phyloP scores from a whole-genome alignment of 2,888 invertebrate genomes.

The Stenolophus ochropezus region DNA sequence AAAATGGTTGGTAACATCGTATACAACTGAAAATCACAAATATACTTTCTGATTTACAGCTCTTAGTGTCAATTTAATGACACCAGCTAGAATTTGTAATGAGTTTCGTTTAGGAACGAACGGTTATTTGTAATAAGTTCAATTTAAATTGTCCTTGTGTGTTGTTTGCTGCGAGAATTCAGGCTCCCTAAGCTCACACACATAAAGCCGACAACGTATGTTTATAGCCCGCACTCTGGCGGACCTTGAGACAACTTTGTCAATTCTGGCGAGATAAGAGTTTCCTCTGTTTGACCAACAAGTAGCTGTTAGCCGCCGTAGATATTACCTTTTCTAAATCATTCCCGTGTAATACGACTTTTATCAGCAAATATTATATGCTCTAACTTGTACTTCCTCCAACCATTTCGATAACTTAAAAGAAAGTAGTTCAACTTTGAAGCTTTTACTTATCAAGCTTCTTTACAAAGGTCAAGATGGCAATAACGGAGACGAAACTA shows the following conservation, averaged over 20 bases:
- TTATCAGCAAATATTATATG: slow-evolving; percentile 24
- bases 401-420: neutral
- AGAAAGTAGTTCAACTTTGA: neutral
- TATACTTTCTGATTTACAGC: too few relatives aligned
- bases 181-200: neutral
- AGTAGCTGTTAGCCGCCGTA: slow-evolving; percentile 30
- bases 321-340: slow-evolving; percentile 32
- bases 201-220: slow-evolving; percentile 21
- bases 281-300: slow-evolving; percentile 48
- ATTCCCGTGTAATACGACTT: slow-evolving; percentile 16
- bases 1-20: too few relatives aligned
- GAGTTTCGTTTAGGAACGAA: too few relatives aligned
- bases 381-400: slow-evolving; percentile 2
- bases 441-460: neutral
- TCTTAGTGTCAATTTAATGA: too few relatives aligned
- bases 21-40: too few relatives aligned
- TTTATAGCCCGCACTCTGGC: slow-evolving; percentile 28
- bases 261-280: slow-evolving; percentile 47
- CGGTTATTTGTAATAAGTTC: neutral
- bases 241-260: slow-evolving; percentile 50
- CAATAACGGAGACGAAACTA: neutral
- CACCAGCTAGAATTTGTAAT: too few relatives aligned
- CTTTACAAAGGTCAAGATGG: neutral
- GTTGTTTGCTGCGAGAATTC: neutral
- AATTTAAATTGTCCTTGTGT: neutral